These are phyloP conservation scores for Pithys albifrons DNA, from an alignment of 2,113 vertebrate species.

Conservation along the genomic window DNA sequence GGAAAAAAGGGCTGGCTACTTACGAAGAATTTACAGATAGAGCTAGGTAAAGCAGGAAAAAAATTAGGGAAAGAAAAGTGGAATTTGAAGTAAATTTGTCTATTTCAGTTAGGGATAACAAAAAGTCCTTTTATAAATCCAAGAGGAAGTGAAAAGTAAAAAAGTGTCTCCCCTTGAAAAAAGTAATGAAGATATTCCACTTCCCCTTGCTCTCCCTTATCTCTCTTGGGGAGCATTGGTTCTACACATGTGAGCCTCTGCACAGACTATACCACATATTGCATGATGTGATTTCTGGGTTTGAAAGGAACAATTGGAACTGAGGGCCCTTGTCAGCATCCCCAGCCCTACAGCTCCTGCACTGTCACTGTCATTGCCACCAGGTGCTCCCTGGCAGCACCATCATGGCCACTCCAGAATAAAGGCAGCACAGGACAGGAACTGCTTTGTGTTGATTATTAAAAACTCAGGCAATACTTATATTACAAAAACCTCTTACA, in stretches of 20 bases:
- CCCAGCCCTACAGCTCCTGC: not conserved
- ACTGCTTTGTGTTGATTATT: not conserved
- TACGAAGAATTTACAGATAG: too few species aligned
- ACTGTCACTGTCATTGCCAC: not conserved
- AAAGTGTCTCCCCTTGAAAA: not conserved
- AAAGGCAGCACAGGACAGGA: not conserved
- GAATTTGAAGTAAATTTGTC: too few species aligned
- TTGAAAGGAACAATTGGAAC: not conserved
- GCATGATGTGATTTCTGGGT: slow-evolving; percentile 14
- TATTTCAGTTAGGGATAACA: too few species aligned
- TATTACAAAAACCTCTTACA: not conserved
- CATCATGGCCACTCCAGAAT: rapidly evolving
- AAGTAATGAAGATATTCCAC: slow-evolving; percentile 14
- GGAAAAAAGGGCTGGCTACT: too few species aligned
- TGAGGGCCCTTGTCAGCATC: not conserved
- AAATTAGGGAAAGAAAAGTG: too few species aligned
- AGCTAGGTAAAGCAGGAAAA: too few species aligned
- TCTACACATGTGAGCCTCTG: not conserved
- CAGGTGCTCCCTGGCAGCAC: rapidly evolving
- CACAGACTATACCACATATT: not conserved
- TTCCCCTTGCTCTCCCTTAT: not conserved
- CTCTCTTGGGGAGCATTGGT: not conserved
- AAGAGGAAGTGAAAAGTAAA: slow-evolving; percentile 38
- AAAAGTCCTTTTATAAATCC: too few species aligned
- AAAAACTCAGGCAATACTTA: not conserved